Base-by-base conservation (phyloP, 2,113 vertebrate genomes). In the Macroglossus sobrinus region DNA sequence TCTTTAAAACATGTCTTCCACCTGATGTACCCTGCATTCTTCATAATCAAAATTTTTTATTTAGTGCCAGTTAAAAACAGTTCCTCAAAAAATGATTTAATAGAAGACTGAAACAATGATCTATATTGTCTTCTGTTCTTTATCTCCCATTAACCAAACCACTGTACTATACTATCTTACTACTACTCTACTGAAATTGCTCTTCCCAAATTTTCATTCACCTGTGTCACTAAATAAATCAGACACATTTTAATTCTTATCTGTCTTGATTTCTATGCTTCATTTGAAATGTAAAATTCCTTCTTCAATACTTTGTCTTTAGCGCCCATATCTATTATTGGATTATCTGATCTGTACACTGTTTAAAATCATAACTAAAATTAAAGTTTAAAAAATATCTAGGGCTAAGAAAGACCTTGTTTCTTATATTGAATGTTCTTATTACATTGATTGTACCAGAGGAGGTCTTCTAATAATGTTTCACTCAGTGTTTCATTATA, bases 1-100 rank as follows among this genome's bases (percentile, higher is more conserved):
- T 93, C 28, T 93, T 59, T 84, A 50, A 61, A 82, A 72, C 28
- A 47, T n/a, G 82, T 91, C 22, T 94, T 89, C 30, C 93, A 26
- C 38, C 30, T 47, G 13, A 66, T 40, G 6, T 96, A 10, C 18
- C 35, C 26, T 15, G 74, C 13, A 86, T 53, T 15, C 59, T 63
- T 86, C 61, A 66, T 43, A 59, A 28, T 38, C 16, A 63, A 78
- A 84, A 63, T 43, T 57, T 38, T 61, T 71, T 28, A 50, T 87
- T 80, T 91, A 63, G 12, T 87, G 38, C 10, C 26, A 91, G 75
- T 4, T n/a, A 92, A 64, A 63, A 87, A 40, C 2, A 61, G 64
- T 45, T 30, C 9, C 38, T 82, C 26, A 63, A 79, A 59, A 57
- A 88, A 45, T 72, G 12, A 50, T 57, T 89, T 50, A 47, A 50